Evolutionary conservation across 2,888 invertebrate species (phyloP), one percentile per base, ranked within the genome.

Genomic region (Drosophila merina): DNA sequence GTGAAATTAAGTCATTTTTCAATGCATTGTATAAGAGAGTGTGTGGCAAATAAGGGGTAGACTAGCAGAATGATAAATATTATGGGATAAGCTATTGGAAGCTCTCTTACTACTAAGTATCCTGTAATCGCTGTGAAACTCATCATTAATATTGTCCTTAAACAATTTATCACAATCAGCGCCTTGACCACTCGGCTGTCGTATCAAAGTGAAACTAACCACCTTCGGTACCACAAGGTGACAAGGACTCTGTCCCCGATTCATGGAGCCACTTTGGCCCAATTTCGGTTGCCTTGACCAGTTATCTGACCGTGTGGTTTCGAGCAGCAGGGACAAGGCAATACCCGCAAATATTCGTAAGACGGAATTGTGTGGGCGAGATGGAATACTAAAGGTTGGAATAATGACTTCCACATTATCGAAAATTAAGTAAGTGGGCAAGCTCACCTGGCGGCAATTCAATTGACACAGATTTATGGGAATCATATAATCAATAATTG

Each of bases 1-100:
- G 64, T 64, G 59, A 86, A 86, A 81, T 81, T 49, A 81, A 81
- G 84, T 86, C 84, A 75, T 86, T 86, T 86, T 76, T 75, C 51
- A 69, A 42, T 57, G 48, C 59, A 77, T 58, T 71, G 71, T 62
- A 48, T 51, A 63, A 76, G 44, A 12, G 33, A 50, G 54, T 60
- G 70, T 64, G 71, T 84, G 78, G 81, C 84, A 84, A 84, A 71
- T 77, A 52, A 68, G 52, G 77, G 66, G 58, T 64, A 66, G 52
- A 56, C 67, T 75, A 69, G 60, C 44, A 25, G 25, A 49, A 70
- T 30, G 14, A 26, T 33, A 4, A 10, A n/a, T n/a, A 33, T n/a
- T 2, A 36, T 36, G 36, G 10, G 10, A 8, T 31, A 8, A 8
- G 9, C 8, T 8, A 8, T 30, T 30, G 3, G 36, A 36, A 1